These are phyloP conservation scores for Diplodus sargus DNA, from an alignment of 2,797 vertebrate genomes.

Conservation along the genomic window DNA sequence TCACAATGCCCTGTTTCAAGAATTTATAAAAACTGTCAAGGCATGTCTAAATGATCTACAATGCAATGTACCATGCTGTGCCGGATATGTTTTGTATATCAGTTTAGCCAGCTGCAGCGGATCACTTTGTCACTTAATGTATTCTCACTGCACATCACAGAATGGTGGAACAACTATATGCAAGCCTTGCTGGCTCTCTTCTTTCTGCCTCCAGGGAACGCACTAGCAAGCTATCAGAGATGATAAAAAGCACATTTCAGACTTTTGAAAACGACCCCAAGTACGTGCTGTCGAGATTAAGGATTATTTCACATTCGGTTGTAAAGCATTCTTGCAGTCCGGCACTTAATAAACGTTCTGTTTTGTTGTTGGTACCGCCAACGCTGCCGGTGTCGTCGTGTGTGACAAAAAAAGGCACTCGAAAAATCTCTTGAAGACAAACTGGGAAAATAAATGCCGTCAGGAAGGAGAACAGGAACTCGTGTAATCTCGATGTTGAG, in stretches of 20 bases:
- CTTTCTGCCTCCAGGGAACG: conserved; percentile 1
- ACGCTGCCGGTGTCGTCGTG: too few species aligned
- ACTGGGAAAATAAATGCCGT: background rate
- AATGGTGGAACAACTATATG: conserved; percentile 1
- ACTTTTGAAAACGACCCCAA: background rate
- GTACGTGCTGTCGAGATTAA: background rate
- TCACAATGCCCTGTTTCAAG: background rate
- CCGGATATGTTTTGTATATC: background rate
- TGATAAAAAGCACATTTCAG: conserved; percentile 12
- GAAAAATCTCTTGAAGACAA: background rate
- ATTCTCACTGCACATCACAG: background rate
- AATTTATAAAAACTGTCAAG: background rate
- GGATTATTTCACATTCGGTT: background rate
- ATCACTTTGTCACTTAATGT: background rate
- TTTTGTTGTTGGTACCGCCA: background rate
- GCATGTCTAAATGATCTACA: background rate
- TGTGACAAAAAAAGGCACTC: background rate
- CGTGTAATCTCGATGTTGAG: background rate
- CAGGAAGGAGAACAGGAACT: background rate
- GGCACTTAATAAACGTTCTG: background rate
- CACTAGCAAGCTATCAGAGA: background rate
- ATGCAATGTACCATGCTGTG: background rate
- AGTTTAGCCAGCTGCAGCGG: background rate
- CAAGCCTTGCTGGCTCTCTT: background rate
- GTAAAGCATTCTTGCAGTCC: background rate